phyloP scores from a whole-genome alignment of 2,888 invertebrate genomes.

The Zhuqinia jingwanae region DNA sequence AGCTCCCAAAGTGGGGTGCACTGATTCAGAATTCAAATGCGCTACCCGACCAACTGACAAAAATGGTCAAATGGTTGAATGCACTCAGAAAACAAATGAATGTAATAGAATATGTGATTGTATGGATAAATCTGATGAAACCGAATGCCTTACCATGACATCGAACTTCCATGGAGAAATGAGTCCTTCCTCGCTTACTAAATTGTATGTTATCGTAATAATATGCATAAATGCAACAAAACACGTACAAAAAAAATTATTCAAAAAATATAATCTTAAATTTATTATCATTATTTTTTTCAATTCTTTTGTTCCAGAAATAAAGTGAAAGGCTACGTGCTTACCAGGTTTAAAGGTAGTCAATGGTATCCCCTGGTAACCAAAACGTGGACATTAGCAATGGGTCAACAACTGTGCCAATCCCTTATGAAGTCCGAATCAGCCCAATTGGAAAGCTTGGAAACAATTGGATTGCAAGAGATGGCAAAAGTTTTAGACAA shows the following conservation, averaged over 20 bases:
- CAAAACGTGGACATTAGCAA: slow-evolving; percentile 21
- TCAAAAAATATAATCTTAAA: background rate
- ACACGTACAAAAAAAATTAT: background rate
- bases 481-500: background rate
- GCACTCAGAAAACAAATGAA: background rate
- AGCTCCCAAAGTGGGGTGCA: background rate
- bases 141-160: background rate
- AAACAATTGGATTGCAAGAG: slow-evolving; percentile 29
- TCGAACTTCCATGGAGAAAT: slow-evolving; percentile 1
- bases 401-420: slow-evolving; percentile 28
- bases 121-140: slow-evolving; percentile 16
- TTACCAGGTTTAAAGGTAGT: background rate
- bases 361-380: slow-evolving; percentile 32
- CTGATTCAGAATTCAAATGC: background rate
- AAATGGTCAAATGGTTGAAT: background rate
- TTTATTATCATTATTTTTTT: background rate
- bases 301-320: background rate
- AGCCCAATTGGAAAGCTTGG: slow-evolving; percentile 28
- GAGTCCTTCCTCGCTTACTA: background rate
- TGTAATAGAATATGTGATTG: slow-evolving; percentile 36
- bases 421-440: background rate
- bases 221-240: background rate
- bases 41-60: background rate
- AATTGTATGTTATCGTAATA: background rate
- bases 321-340: slow-evolving; percentile 51